Evolutionary conservation across 2,797 vertebrate genomes (phyloP).

Genomic region (Darevskia mixta): DNA sequence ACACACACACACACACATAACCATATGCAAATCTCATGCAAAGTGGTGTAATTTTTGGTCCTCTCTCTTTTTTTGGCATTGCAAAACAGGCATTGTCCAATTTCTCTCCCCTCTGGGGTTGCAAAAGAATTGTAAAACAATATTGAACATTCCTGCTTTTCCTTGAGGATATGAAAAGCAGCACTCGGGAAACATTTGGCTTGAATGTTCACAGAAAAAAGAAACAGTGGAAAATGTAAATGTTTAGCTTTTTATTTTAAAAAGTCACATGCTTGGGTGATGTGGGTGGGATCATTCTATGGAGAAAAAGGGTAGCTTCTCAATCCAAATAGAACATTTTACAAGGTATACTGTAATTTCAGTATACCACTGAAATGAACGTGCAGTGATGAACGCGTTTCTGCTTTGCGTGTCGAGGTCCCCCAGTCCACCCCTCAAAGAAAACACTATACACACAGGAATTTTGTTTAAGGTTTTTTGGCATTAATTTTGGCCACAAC

Average conservation of each 20-base stretch:
- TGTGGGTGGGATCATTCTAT: too few relatives aligned
- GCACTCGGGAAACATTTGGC: background rate
- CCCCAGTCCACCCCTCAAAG: too few relatives aligned
- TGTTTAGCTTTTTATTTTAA: background rate
- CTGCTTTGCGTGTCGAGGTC: too few relatives aligned
- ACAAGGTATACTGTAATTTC: background rate
- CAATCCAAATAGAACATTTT: background rate
- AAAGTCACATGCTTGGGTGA: background rate
- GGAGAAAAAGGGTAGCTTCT: background rate
- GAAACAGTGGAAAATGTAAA: slow-evolving; percentile 15
- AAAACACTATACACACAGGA: too few relatives aligned
- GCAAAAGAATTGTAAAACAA: background rate
- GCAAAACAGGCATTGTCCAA: background rate
- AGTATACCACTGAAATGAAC: background rate
- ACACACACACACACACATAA: too few relatives aligned
- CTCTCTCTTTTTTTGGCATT: too few relatives aligned
- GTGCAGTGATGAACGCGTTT: background rate
- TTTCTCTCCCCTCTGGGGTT: background rate
- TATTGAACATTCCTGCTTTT: background rate
- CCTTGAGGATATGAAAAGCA: accelerated
- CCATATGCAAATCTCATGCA: too few relatives aligned
- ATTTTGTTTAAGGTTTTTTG: too few relatives aligned
- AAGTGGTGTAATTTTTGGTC: too few relatives aligned
- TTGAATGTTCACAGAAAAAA: background rate
- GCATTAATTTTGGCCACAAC: too few relatives aligned